These are phyloP conservation scores for Eidolon helvum DNA, from an alignment of 2,113 vertebrate genomes.

Conservation along the genomic window DNA sequence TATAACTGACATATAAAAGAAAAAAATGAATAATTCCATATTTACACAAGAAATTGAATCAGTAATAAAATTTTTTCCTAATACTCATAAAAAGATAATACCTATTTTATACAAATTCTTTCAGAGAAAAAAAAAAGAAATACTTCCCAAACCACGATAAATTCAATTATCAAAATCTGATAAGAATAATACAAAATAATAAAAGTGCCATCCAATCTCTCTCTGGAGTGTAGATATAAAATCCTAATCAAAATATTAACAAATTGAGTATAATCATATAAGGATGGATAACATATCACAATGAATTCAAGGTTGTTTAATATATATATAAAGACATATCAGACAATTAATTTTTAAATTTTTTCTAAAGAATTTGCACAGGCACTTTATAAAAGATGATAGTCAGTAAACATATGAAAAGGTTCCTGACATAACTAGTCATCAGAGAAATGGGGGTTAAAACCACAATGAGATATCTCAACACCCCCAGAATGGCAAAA, in stretches of 20 bases:
- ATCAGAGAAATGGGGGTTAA: background rate
- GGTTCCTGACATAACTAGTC: background rate
- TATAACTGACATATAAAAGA: background rate
- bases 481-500: background rate
- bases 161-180: slow-evolving; percentile 6
- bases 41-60: background rate
- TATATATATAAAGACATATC: background rate
- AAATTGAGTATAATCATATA: background rate
- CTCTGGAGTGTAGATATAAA: background rate
- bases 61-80: background rate
- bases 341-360: background rate
- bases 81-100: background rate
- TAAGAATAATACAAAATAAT: background rate
- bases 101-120: background rate
- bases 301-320: background rate
- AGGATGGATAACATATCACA: background rate
- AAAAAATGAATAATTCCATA: background rate
- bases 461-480: background rate
- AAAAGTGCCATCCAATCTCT: background rate
- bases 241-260: background rate
- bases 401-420: background rate
- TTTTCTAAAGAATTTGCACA: background rate
- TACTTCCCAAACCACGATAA: background rate
- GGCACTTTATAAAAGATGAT: background rate
- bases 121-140: background rate